phyloP scores from a whole-genome alignment of 2,113 vertebrate genomes.

The Gymnocephalus cernua region DNA sequence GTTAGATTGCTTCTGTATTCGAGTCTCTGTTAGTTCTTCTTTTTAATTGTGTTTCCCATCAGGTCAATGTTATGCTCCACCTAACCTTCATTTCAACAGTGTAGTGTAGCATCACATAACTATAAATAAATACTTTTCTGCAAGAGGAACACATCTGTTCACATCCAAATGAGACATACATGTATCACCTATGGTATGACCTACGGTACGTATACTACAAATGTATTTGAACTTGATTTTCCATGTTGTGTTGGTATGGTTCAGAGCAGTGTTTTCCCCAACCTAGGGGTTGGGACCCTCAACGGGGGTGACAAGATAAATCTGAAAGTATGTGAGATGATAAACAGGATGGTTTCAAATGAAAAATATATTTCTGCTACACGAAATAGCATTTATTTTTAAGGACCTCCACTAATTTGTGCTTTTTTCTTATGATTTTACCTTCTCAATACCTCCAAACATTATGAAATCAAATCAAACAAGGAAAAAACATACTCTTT shows the following conservation, averaged over 20 bases:
- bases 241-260: not conserved
- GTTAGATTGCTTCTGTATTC: slow-evolving; percentile 5
- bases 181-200: not conserved
- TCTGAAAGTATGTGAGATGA: not conserved
- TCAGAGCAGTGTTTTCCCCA: not conserved
- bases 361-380: too few species aligned
- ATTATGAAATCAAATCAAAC: not conserved
- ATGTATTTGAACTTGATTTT: not conserved
- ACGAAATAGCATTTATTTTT: too few species aligned
- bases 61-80: not conserved
- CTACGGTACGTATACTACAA: not conserved
- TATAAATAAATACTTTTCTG: not conserved
- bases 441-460: not conserved
- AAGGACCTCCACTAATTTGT: too few species aligned
- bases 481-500: not conserved
- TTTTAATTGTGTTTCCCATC: not conserved
- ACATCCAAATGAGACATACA: not conserved
- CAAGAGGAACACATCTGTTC: not conserved
- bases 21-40: not conserved
- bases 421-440: too few species aligned
- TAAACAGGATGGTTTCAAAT: not conserved
- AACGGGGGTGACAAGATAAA: not conserved
- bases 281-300: not conserved
- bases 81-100: slow-evolving; percentile 1
- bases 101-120: not conserved